Evolutionary conservation across 2,113 vertebrate genomes (phyloP).

Genomic region (Hemibates koningsi): DNA sequence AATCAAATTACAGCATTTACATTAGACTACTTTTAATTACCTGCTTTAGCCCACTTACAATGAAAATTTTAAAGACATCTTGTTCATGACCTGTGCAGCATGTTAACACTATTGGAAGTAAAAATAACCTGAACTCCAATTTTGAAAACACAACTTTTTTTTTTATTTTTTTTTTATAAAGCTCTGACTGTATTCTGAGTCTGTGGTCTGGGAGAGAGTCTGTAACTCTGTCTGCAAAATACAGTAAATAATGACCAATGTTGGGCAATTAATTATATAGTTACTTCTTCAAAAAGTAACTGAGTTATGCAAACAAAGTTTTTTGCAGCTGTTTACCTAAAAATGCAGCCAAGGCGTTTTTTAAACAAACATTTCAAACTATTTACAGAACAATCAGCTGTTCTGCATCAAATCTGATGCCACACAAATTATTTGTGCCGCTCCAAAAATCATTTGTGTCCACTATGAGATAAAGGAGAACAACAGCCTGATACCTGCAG

Average conservation of each 20-base stretch:
- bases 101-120: accelerated
- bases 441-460: accelerated
- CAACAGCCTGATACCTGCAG: not conserved
- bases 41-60: accelerated
- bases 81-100: accelerated
- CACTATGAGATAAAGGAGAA: not conserved
- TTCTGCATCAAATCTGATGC: not conserved
- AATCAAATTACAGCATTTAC: no score
- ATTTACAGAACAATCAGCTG: not conserved
- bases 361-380: accelerated
- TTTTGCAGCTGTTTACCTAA: no score
- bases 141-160: no score
- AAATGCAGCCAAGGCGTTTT: accelerated
- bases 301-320: accelerated
- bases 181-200: accelerated
- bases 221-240: no score
- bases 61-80: accelerated
- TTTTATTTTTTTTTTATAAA: no score
- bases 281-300: no score
- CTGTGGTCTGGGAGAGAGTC: no score
- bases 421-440: accelerated
- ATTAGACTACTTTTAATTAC: no score
- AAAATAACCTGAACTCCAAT: no score
- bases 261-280: accelerated
- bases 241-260: no score